Evolutionary conservation across 2,888 invertebrate genomes (phyloP).

Genomic region (Smittia sp.): DNA sequence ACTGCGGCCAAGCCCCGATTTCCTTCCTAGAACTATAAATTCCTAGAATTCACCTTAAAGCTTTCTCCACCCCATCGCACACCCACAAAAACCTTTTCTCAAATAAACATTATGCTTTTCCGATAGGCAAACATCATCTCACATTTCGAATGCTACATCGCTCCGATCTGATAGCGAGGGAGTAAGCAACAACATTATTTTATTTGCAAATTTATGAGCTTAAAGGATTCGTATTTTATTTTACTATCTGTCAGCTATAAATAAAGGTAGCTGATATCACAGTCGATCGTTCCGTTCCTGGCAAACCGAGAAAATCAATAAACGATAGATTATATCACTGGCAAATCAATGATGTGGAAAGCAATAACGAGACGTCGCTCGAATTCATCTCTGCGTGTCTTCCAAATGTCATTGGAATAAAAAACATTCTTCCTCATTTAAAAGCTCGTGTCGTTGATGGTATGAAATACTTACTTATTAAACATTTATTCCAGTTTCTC

Average conservation of each 20-base stretch:
- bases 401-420: not conserved
- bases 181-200: conserved; percentile 14
- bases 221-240: conserved; percentile 21
- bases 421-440: not conserved
- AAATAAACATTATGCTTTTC: not conserved
- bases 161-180: not conserved
- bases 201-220: conserved; percentile 34
- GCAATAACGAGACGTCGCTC: conserved; percentile 8
- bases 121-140: conserved; percentile 20
- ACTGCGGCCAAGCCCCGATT: too few species aligned
- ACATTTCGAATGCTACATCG: not conserved
- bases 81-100: not conserved
- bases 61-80: not conserved
- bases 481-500: too few species aligned
- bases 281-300: not conserved
- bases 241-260: conserved; percentile 35
- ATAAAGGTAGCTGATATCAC: not conserved
- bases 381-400: conserved; percentile 1
- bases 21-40: too few species aligned
- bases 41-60: too few species aligned
- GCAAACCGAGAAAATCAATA: conserved; percentile 27
- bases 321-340: conserved; percentile 26
- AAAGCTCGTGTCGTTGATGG: too few species aligned
- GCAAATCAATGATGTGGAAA: conserved; percentile 28
- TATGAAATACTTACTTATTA: too few species aligned